Percentiles rank a stretch among this genome's conserved stretches.
Conservation (phyloP, 2,797 vertebrate species). For the Sebastes nivosus region DNA sequence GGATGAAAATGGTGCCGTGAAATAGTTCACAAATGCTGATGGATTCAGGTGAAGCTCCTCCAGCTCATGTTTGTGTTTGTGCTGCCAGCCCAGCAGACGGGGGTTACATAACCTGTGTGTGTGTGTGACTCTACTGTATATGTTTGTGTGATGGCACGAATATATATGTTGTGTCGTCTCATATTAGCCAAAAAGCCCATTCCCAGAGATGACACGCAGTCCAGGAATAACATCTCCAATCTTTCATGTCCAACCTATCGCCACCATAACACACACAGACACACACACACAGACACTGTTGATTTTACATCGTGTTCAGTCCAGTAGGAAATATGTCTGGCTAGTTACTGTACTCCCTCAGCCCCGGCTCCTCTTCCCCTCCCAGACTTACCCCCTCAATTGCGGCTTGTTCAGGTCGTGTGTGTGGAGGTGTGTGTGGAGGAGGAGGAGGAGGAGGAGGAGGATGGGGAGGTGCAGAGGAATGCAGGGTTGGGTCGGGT, state of each 20-base stretch:
- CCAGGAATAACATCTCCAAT: slow-evolving; percentile 66
- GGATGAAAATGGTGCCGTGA: background rate
- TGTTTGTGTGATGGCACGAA: slow-evolving; percentile 10
- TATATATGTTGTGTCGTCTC: slow-evolving; percentile 39
- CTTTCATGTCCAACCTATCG: slow-evolving; percentile 58
- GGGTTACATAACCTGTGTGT: slow-evolving; percentile 62
- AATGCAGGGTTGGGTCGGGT: slow-evolving; percentile 69
- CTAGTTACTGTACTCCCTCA: slow-evolving; percentile 61
- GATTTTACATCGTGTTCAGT: slow-evolving; percentile 56
- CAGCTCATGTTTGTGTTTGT: slow-evolving; percentile 45
- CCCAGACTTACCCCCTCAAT: slow-evolving; percentile 66
- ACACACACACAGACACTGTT: slow-evolving; percentile 29
- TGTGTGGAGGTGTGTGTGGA: slow-evolving; percentile 17
- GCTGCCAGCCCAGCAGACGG: slow-evolving; percentile 34
- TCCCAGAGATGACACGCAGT: slow-evolving; percentile 48
- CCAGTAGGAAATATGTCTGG: slow-evolving; percentile 61
- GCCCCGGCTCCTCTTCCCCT: slow-evolving; percentile 34
- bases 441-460: slow-evolving; percentile 28
- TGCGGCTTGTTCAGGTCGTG: slow-evolving; percentile 69
- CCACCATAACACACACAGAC: slow-evolving; percentile 18
- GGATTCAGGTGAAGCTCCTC: slow-evolving; percentile 20
- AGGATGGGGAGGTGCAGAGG: slow-evolving; percentile 55
- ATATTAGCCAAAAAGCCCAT: slow-evolving; percentile 27
- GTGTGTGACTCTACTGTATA: slow-evolving; percentile 8
- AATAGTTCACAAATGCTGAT: slow-evolving; percentile 15